These are phyloP conservation scores for Paragorgia papillata DNA, from an alignment of 92 coral and sea anemone genomes.

Conservation along the genomic window DNA sequence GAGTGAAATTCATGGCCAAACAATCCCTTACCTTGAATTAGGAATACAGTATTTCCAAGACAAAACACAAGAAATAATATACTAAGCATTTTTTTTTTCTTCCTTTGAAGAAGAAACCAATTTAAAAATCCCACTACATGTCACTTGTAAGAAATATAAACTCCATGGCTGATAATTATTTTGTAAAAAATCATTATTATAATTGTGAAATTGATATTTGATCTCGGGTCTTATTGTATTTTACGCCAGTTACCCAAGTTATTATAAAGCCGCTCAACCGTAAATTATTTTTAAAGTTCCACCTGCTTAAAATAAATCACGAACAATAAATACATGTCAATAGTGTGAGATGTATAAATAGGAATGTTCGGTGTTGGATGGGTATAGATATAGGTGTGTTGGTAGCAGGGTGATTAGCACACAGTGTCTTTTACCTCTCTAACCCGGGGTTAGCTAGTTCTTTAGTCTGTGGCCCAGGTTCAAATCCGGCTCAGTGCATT, in stretches of 20 bases:
- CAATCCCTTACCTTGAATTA: conserved; percentile 11
- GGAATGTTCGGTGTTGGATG: no score
- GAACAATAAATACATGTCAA: no score
- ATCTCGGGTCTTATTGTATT: background rate
- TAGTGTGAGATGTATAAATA: no score
- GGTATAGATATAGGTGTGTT: no score
- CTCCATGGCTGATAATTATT: background rate
- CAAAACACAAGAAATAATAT: conserved; percentile 1
- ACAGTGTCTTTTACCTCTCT: no score
- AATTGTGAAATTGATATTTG: background rate
- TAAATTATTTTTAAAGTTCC: background rate
- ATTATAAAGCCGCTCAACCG: background rate
- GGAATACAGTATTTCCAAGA: background rate
- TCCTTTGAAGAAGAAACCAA: conserved; percentile 7
- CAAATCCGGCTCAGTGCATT: no score
- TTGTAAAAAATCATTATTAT: no score
- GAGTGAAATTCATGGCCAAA: background rate
- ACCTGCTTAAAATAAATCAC: background rate
- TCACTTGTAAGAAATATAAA: background rate
- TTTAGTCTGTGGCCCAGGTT: no score
- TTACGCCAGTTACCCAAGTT: background rate
- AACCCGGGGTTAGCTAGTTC: no score
- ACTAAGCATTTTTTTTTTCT: conserved; percentile 14
- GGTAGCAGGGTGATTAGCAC: no score
- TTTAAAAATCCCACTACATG: background rate